Evolutionary conservation across 23 tunicate species (phyloP).

Genomic region (Styela plicata): DNA sequence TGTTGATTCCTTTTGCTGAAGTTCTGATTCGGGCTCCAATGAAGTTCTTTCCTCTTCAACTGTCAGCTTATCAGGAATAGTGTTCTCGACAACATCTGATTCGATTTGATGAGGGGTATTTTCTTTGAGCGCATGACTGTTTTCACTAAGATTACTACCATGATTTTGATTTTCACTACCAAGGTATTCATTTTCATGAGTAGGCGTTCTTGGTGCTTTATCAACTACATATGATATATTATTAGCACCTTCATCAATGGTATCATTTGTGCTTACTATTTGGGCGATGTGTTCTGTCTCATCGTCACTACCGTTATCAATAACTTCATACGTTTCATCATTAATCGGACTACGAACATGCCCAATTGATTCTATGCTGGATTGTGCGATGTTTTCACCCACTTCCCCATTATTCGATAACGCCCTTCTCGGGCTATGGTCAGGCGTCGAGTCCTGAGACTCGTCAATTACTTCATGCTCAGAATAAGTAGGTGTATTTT

Average conservation of each 20-base stretch:
- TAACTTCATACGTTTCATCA: conserved; percentile 20
- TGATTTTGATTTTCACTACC: background rate
- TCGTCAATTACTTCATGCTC: conserved; percentile 31
- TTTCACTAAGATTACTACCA: background rate
- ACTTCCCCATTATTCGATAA: conserved; percentile 2
- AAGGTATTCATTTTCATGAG: background rate
- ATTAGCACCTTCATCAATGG: background rate
- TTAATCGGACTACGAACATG: background rate
- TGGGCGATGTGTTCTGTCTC: background rate
- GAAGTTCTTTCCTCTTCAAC: background rate
- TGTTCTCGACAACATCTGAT: background rate
- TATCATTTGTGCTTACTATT: background rate
- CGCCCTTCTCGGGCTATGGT: background rate
- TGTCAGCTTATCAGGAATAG: background rate
- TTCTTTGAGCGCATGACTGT: background rate
- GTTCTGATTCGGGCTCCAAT: background rate
- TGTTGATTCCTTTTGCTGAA: background rate
- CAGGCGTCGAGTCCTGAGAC: conserved; percentile 23
- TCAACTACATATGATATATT: background rate
- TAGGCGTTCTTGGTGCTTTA: background rate
- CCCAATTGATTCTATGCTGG: background rate
- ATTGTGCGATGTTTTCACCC: background rate
- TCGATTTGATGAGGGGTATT: background rate
- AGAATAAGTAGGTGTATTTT: conserved; percentile 2
- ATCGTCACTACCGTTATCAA: conserved; percentile 22